These are phyloP conservation scores for Sparus aurata DNA, from an alignment of 2,797 vertebrate genomes.

Conservation along the genomic window DNA sequence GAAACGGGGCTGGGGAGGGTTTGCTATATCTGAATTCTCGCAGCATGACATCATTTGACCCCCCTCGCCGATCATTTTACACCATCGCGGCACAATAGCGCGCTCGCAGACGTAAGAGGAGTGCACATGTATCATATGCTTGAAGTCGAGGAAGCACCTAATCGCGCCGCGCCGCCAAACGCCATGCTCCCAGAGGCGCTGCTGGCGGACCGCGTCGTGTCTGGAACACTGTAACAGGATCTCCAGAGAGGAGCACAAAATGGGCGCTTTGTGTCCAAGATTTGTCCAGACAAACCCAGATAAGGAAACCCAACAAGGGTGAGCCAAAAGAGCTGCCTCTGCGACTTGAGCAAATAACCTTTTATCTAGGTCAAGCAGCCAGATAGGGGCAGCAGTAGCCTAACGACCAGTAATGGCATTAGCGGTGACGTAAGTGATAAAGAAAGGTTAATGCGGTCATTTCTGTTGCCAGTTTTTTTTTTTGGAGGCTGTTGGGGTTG, in stretches of 20 bases:
- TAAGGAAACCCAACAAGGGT: slow-evolving; percentile 82
- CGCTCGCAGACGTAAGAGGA: slow-evolving; percentile 63
- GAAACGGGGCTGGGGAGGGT: slow-evolving; percentile 9
- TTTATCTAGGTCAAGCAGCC: slow-evolving; percentile 71
- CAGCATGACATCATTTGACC: slow-evolving; percentile 77
- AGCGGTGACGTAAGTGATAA: slow-evolving; percentile 44
- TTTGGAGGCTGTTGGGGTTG: background rate
- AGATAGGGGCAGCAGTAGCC: slow-evolving; percentile 45
- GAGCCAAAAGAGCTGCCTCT: slow-evolving; percentile 69
- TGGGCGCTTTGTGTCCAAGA: slow-evolving; percentile 84
- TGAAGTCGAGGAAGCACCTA: slow-evolving; percentile 69
- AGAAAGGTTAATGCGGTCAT: slow-evolving; percentile 28
- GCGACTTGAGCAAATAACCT: slow-evolving; percentile 76
- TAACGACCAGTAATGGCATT: slow-evolving; percentile 20
- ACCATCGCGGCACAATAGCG: slow-evolving; percentile 62
- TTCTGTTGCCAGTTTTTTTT: slow-evolving; percentile 2
- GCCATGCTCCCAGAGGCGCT: slow-evolving; percentile 69
- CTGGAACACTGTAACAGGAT: slow-evolving; percentile 85
- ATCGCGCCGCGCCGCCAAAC: slow-evolving; percentile 58
- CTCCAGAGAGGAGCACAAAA: slow-evolving; percentile 85
- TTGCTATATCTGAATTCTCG: slow-evolving; percentile 65
- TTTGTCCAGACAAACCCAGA: slow-evolving; percentile 82
- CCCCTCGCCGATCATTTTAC: slow-evolving; percentile 64
- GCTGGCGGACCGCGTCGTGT: slow-evolving; percentile 73
- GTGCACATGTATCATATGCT: slow-evolving; percentile 74